These are phyloP conservation scores for Strix uralensis DNA, from an alignment of 2,113 vertebrate genomes.

Conservation along the genomic window DNA sequence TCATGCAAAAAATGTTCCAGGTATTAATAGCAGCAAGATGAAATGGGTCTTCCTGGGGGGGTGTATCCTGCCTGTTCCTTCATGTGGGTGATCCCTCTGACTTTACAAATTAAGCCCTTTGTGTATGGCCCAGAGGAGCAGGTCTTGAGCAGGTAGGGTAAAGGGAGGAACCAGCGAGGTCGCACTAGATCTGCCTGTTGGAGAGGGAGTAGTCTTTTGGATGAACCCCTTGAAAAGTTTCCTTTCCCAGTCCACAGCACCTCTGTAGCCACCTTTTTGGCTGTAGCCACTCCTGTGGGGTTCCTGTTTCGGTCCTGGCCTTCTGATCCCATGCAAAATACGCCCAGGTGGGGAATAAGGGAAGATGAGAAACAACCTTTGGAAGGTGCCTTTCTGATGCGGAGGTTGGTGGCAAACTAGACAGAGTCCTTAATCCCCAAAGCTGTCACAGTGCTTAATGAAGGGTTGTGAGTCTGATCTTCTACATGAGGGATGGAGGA, in stretches of 20 bases:
- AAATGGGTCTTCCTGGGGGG: background rate
- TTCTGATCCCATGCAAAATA: background rate
- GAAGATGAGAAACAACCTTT: background rate
- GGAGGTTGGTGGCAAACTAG: background rate
- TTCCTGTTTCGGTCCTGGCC: background rate
- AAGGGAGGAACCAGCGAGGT: background rate
- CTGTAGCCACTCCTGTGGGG: background rate
- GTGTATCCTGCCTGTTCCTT: background rate
- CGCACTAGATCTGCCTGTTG: background rate
- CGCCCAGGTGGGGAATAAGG: fast-evolving
- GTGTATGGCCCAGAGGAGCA: background rate
- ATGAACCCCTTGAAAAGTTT: background rate
- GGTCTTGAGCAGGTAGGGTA: background rate
- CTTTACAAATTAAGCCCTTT: background rate
- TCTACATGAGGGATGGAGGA: background rate
- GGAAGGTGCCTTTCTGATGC: background rate
- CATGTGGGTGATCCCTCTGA: background rate
- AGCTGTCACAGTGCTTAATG: background rate
- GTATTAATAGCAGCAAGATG: conserved; percentile 27
- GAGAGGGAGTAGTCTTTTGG: background rate
- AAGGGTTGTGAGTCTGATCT: background rate
- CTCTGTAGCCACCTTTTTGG: background rate
- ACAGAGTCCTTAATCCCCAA: background rate
- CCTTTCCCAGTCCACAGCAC: background rate
- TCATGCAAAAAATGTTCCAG: background rate